These are phyloP conservation scores for Cosmia trapezina DNA, from an alignment of 2,888 invertebrate genomes.

Conservation along the genomic window DNA sequence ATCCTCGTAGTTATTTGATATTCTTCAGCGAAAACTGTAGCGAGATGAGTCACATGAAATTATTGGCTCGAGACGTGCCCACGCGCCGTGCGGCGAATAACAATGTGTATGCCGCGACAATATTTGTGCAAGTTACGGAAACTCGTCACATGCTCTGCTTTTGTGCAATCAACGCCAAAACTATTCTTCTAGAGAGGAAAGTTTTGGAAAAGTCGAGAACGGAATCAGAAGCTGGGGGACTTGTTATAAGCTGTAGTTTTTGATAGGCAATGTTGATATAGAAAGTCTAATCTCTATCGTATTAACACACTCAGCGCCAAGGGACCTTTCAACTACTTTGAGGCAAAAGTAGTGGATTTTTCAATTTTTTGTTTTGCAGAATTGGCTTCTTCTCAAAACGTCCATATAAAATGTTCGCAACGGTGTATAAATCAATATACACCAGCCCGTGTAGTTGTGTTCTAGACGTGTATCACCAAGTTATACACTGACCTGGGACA, in stretches of 20 bases:
- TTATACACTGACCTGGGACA: too few species aligned
- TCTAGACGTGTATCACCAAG: too few species aligned
- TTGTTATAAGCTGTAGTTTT: neutral
- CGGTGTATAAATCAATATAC: too few species aligned
- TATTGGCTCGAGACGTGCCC: constrained; percentile 87
- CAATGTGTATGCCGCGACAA: constrained; percentile 53
- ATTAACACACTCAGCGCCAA: neutral
- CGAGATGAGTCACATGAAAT: constrained; percentile 85
- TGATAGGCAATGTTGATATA: neutral
- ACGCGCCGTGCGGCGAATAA: constrained; percentile 81
- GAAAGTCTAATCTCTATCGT: neutral
- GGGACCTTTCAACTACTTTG: too few species aligned
- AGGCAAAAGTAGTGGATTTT: too few species aligned
- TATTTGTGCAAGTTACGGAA: constrained; percentile 50
- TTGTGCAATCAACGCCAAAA: constrained; percentile 49
- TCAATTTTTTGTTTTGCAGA: too few species aligned
- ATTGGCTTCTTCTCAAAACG: too few species aligned
- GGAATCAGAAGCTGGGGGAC: neutral
- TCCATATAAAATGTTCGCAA: too few species aligned
- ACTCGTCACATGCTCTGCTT: constrained; percentile 46
- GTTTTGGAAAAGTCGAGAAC: neutral
- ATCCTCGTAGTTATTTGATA: constrained; percentile 80
- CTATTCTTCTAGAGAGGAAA: constrained; percentile 15
- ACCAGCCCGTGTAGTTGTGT: too few species aligned
- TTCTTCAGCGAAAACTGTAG: constrained; percentile 85